These are phyloP conservation scores for Pyrrhia umbra DNA, from an alignment of 2,888 invertebrate genomes.

Conservation along the genomic window DNA sequence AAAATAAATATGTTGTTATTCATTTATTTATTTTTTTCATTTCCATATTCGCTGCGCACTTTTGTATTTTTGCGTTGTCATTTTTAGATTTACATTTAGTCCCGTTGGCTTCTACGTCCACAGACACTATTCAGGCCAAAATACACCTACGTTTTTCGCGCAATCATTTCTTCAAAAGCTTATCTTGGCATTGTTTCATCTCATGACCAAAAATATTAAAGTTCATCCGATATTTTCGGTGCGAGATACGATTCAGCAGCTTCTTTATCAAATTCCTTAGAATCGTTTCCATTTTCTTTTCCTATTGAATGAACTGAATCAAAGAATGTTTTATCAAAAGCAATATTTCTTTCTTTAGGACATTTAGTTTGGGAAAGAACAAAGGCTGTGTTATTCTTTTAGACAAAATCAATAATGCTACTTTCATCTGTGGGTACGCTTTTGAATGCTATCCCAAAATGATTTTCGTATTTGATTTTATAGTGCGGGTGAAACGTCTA, in stretches of 20 bases:
- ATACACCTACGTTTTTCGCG: not conserved
- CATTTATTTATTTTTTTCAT: no score
- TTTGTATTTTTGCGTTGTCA: no score
- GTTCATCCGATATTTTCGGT: constrained; percentile 28
- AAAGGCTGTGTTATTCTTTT: not conserved
- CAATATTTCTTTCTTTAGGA: not conserved
- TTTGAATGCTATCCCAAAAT: no score
- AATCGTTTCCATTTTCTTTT: constrained; percentile 13
- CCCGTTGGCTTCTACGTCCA: no score
- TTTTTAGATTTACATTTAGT: no score
- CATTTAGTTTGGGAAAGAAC: not conserved
- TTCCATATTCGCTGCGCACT: no score
- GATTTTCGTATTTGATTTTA: no score
- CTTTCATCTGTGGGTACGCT: not conserved
- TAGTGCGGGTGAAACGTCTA: no score
- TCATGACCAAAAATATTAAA: constrained; percentile 11
- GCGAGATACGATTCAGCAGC: not conserved
- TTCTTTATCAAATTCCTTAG: constrained; percentile 31
- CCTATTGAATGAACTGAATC: not conserved
- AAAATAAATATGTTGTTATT: no score
- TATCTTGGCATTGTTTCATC: constrained; percentile 4
- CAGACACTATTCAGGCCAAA: not conserved
- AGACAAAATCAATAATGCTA: not conserved
- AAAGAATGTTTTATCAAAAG: constrained; percentile 1
- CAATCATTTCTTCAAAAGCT: not conserved